These are phyloP conservation scores for Exaiptasia diaphana DNA, from an alignment of 64 coral and sea anemone genomes.

Conservation along the genomic window DNA sequence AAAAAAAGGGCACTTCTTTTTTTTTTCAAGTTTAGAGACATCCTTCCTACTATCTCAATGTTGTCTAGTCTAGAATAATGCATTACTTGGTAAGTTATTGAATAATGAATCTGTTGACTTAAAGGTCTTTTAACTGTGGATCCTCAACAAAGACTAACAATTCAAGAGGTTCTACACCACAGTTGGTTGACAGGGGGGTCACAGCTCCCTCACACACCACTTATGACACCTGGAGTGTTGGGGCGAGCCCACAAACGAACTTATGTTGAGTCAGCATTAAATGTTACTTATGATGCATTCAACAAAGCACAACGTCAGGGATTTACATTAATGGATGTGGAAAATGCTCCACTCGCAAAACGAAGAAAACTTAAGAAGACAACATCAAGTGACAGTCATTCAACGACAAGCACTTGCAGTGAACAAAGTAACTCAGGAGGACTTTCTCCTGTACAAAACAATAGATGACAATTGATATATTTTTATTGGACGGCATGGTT, in stretches of 20 bases:
- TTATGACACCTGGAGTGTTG: conserved; percentile 95
- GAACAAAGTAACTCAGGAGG: conserved; percentile 81
- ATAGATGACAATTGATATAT: conserved; percentile 67
- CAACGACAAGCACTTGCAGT: conserved; percentile 88
- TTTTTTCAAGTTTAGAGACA: no score
- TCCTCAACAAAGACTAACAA: conserved; percentile 82
- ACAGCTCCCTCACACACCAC: conserved; percentile 81
- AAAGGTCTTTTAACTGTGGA: conserved; percentile 93
- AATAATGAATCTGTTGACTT: neutral
- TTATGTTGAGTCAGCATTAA: conserved; percentile 90
- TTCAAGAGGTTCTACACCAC: conserved; percentile 86
- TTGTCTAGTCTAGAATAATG: no score
- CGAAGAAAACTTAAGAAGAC: conserved; percentile 94
- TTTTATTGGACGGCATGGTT: no score
- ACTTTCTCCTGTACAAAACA: conserved; percentile 57
- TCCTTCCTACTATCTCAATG: no score
- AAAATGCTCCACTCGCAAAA: conserved; percentile 93
- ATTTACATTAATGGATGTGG: conserved; percentile 92
- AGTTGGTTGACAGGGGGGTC: conserved; percentile 76
- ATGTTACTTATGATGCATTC: conserved; percentile 91
- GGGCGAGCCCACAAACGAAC: conserved; percentile 90
- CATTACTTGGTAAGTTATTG: no score
- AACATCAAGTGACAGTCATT: conserved; percentile 71
- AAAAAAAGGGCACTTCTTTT: no score
- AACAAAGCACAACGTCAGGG: conserved; percentile 91